Evolutionary conservation across 2,888 invertebrate genomes (phyloP), one percentile per base, ranked within the genome.

Genomic region (Heliconius ismenius): DNA sequence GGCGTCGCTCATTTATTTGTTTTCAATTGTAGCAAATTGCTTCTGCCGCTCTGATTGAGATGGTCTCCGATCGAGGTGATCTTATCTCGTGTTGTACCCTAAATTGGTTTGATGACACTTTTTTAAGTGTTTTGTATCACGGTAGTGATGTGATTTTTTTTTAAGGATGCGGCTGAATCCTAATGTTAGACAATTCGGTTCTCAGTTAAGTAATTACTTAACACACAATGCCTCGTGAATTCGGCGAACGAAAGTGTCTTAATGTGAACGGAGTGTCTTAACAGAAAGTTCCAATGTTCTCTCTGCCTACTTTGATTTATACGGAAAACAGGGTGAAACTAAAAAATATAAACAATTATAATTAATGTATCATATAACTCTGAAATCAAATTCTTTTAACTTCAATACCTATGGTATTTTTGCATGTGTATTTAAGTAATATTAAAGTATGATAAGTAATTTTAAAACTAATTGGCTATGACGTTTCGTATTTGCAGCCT

Each of bases 21-120:
- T 89, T 90, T 86, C 89, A 90, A 92, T 92, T 90, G 91, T 88
- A 84, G 86, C 87, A 87, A 91, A 91, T 90, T 89, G 87, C 86
- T 86, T 83, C 84, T 84, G 84, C 82, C 85, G 86, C 86, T 85
- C 86, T 88, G 89, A 90, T 90, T 88, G 90, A 88, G 88, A 85
- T 85, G 88, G 83, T 86, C 87, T 85, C 84, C 83, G 77, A 73
- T 78, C 84, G 82, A 83, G 80, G 82, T 85, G 85, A 84, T 86
- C 76, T 76, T 74, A 76, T 77, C 78, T 78, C 39, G 73, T 68
- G 24, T 74, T 68, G 28, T 70, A 62, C 54, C 70, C 69, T 70
- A 73, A 75, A 78, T 78, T 75, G 70, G 39, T 78, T 63, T 67
- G 54, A 76, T 76, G 39, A 65, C 60, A 60, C 63, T 76, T 73